These are phyloP conservation scores for Norana najaformis DNA, from an alignment of 2,888 invertebrate species.

Conservation along the genomic window DNA sequence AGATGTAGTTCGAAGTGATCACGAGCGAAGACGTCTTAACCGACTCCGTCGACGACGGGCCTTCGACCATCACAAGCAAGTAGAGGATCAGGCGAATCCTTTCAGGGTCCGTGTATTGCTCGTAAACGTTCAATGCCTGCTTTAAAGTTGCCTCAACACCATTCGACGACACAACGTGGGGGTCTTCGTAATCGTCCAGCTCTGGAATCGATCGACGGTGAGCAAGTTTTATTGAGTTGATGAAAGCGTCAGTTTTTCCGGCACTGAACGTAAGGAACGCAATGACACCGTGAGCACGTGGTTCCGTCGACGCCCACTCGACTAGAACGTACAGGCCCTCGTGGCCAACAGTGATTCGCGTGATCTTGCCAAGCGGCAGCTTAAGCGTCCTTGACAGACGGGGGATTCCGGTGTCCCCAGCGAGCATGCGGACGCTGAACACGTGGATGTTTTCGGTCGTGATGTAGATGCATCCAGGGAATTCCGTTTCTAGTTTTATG, in stretches of 20 bases:
- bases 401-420: conserved; percentile 50
- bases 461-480: conserved; percentile 51
- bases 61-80: conserved; percentile 45
- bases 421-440: conserved; percentile 41
- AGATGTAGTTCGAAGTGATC: conserved; percentile 53
- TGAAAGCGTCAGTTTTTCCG: conserved; percentile 51
- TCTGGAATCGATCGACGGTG: conserved; percentile 40
- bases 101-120: conserved; percentile 31
- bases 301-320: conserved; percentile 58
- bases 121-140: conserved; percentile 34
- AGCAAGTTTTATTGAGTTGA: conserved; percentile 48
- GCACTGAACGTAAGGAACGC: conserved; percentile 51
- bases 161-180: conserved; percentile 40
- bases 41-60: conserved; percentile 15
- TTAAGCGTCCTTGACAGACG: conserved; percentile 54
- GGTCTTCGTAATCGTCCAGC: conserved; percentile 44
- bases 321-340: conserved; percentile 53
- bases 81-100: conserved; percentile 40
- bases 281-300: conserved; percentile 51
- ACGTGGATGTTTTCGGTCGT: conserved; percentile 45
- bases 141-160: conserved; percentile 36
- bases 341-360: conserved; percentile 55
- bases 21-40: conserved; percentile 43
- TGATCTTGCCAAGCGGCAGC: conserved; percentile 55
- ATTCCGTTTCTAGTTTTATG: conserved; percentile 42